Evolutionary conservation across 1,140 invertebrate genomes (phyloP).

Genomic region (Nasonia giraulti): DNA sequence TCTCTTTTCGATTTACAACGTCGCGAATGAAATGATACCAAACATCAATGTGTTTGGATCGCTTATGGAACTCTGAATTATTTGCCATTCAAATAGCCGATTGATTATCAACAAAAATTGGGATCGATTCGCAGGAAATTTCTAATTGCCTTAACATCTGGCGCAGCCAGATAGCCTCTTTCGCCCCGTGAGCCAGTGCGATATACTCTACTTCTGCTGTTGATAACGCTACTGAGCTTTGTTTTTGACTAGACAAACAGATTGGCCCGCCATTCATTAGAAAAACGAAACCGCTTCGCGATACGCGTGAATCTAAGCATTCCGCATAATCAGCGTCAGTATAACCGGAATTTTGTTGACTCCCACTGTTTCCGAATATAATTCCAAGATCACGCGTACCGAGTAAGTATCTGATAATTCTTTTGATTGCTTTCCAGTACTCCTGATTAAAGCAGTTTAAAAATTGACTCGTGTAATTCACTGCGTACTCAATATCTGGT

Average conservation of each 20-base stretch:
- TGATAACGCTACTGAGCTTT: conserved; percentile 36
- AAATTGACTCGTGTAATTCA: conserved; percentile 13
- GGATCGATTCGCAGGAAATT: neutral
- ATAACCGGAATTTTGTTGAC: neutral
- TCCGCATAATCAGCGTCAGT: conserved; percentile 6
- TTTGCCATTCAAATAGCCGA: conserved; percentile 52
- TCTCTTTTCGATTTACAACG: conserved; percentile 33
- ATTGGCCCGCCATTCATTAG: neutral
- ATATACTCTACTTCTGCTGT: conserved; percentile 54
- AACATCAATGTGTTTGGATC: conserved; percentile 62
- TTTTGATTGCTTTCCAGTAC: conserved; percentile 48
- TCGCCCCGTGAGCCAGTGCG: conserved; percentile 26
- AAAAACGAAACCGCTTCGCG: neutral
- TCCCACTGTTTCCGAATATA: conserved; percentile 23
- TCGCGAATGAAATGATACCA: conserved; percentile 57
- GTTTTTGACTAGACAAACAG: neutral
- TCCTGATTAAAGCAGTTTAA: neutral
- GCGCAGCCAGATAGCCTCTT: conserved; percentile 44
- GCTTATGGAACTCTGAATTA: conserved; percentile 61
- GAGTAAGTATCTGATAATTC: conserved; percentile 47
- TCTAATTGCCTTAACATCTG: neutral
- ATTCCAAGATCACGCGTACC: conserved; percentile 33
- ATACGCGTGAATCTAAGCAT: neutral
- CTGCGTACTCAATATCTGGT: conserved; percentile 40
- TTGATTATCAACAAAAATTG: conserved; percentile 52